These are phyloP conservation scores for Nothocercus julius DNA, from an alignment of 2,113 vertebrate species.

Conservation along the genomic window DNA sequence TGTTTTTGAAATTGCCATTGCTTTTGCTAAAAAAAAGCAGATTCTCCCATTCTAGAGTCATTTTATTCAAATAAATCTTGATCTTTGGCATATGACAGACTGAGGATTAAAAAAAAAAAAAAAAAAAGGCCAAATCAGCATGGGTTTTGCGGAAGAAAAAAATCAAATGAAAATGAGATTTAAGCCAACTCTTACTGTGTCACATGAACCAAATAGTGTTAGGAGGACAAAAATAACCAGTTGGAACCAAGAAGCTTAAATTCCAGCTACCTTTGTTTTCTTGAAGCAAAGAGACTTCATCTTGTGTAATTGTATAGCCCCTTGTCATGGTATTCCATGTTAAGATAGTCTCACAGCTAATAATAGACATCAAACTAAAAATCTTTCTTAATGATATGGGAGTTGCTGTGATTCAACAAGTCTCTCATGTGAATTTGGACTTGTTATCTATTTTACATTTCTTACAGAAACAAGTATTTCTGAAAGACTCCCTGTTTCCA, in stretches of 20 bases:
- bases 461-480: not conserved
- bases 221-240: not conserved
- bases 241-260: not conserved
- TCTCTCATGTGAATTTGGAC: not conserved
- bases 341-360: not conserved
- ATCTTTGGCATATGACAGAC: not conserved
- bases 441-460: not conserved
- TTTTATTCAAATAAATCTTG: not conserved
- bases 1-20: not conserved
- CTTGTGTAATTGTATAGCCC: not conserved
- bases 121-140: not conserved
- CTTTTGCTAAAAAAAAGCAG: not conserved
- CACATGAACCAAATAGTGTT: not conserved
- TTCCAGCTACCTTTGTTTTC: not conserved
- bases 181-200: not conserved
- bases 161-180: not conserved
- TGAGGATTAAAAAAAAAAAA: not conserved
- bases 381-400: not conserved
- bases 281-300: not conserved
- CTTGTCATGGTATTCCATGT: not conserved
- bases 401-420: slow-evolving; percentile 32
- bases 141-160: not conserved
- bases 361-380: not conserved
- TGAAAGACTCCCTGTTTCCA: not conserved
- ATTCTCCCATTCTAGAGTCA: not conserved